Percentiles rank a stretch among this genome's conserved stretches.
Evolutionary conservation across 2,888 invertebrate genomes (phyloP).

Genomic region (Glaucopsyche alexis): DNA sequence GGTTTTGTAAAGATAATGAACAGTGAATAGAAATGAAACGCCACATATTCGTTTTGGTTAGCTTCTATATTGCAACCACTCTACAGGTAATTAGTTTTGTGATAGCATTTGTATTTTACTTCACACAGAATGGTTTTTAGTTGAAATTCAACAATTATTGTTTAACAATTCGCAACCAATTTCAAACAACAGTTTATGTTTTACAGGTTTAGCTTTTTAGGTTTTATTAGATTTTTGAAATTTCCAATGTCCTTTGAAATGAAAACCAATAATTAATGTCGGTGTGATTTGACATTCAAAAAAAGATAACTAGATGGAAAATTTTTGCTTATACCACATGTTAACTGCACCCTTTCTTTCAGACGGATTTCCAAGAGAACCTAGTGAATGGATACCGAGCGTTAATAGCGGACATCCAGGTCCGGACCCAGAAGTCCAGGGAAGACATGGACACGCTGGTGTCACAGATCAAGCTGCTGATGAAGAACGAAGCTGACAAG

Average conservation of each 20-base stretch:
- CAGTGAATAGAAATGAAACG: constrained; percentile 62
- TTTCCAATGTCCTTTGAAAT: no score
- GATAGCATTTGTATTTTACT: background rate
- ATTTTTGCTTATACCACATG: no score
- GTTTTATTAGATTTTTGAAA: no score
- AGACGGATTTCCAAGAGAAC: constrained; percentile 75
- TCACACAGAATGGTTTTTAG: background rate
- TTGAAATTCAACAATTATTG: background rate
- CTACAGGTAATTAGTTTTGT: constrained; percentile 57
- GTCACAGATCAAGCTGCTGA: constrained; percentile 71
- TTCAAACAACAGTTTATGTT: background rate
- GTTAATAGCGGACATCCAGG: constrained; percentile 71
- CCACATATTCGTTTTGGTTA: constrained; percentile 52
- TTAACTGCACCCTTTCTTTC: constrained; percentile 40
- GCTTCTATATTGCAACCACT: constrained; percentile 54
- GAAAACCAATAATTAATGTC: no score
- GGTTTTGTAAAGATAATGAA: constrained; percentile 46
- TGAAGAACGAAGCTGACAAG: constrained; percentile 76
- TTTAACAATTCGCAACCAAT: background rate
- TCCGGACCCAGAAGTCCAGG: constrained; percentile 69
- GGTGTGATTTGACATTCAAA: no score
- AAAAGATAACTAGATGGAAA: no score
- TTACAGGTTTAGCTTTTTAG: background rate
- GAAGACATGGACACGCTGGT: constrained; percentile 76
- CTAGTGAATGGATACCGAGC: constrained; percentile 73